Percentiles rank a stretch among this genome's conserved stretches.
Evolutionary conservation across 2,113 vertebrate genomes (phyloP).

Genomic region (Reinhardtius hippoglossoides): DNA sequence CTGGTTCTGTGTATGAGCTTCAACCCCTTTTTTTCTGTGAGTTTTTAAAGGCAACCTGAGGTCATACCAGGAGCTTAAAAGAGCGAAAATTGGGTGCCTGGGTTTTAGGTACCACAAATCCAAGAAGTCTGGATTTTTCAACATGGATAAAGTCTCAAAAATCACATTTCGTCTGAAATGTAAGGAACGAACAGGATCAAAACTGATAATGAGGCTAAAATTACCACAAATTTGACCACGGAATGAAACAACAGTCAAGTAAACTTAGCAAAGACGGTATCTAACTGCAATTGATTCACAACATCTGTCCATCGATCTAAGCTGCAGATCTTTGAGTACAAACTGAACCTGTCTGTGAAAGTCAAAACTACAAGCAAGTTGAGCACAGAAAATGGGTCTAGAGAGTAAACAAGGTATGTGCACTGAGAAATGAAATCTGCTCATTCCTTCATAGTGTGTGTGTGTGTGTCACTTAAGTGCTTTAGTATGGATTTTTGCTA

Average conservation of each 20-base stretch:
- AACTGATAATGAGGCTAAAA: no score
- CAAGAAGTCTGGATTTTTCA: no score
- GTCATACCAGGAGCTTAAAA: no score
- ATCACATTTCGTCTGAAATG: no score
- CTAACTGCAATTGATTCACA: background rate
- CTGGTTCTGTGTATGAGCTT: background rate
- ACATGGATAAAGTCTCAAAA: no score
- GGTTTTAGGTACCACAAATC: no score
- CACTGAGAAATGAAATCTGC: constrained; percentile 1
- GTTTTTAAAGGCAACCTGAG: no score
- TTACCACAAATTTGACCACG: background rate
- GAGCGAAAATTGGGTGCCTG: no score
- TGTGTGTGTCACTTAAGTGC: background rate
- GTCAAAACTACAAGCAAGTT: constrained; percentile 1
- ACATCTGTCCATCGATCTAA: background rate
- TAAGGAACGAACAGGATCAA: no score
- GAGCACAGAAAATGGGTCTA: background rate
- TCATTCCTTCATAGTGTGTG: background rate
- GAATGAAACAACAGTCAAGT: no score
- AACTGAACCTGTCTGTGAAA: constrained; percentile 1
- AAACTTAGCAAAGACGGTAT: no score
- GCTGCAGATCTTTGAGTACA: background rate
- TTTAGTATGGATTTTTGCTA: constrained; percentile 43
- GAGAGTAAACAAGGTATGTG: constrained; percentile 12
- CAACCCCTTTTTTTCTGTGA: no score